Conservation (phyloP, 2,888 invertebrate genomes). For the Nemotelus nigrinus region DNA sequence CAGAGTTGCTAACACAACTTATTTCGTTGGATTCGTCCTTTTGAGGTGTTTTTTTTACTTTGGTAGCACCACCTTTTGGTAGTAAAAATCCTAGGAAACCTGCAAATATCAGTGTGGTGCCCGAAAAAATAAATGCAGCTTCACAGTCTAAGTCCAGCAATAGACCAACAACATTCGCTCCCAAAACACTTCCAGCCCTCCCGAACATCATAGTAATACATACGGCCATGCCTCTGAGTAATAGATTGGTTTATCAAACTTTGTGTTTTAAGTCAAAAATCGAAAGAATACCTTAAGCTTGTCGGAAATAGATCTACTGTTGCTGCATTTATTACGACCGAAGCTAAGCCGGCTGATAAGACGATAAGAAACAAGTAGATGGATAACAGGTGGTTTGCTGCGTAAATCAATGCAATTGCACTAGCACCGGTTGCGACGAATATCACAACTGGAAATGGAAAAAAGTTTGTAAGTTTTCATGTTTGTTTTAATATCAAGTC, state of each 20-base stretch:
- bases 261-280: too few species aligned
- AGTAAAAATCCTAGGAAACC: conserved; percentile 57
- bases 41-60: background rate
- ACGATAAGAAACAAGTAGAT: conserved; percentile 57
- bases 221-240: conserved; percentile 66
- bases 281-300: conserved; percentile 56
- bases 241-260: background rate
- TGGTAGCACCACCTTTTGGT: conserved; percentile 49
- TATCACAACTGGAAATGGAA: conserved; percentile 53
- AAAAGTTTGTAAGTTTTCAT: background rate
- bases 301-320: conserved; percentile 62
- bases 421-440: conserved; percentile 55
- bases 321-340: conserved; percentile 59
- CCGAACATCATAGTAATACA: conserved; percentile 68
- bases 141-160: conserved; percentile 65
- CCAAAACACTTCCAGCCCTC: conserved; percentile 65
- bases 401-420: conserved; percentile 54
- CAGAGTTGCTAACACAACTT: background rate
- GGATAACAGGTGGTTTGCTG: conserved; percentile 55
- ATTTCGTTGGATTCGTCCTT: background rate
- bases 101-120: conserved; percentile 55
- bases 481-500: background rate
- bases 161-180: conserved; percentile 65
- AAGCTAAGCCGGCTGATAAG: conserved; percentile 57
- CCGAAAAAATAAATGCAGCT: conserved; percentile 61